A percentile compares a stretch with the other conserved stretches of the same genome.
Conservation (phyloP, 2,113 vertebrate species). For the Heterochromis multidens region DNA sequence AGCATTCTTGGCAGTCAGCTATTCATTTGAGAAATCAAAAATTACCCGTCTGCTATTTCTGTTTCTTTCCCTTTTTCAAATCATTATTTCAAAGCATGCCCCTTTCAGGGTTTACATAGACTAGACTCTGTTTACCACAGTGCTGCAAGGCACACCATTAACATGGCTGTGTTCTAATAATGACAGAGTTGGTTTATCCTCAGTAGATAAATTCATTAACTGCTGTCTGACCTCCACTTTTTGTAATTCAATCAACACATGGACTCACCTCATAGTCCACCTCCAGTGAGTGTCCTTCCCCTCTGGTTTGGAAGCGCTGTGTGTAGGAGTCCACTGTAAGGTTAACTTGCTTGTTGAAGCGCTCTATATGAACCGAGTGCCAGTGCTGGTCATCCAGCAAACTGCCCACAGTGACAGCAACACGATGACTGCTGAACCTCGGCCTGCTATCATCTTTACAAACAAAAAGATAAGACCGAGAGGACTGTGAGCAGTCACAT, state of each 20-base stretch:
- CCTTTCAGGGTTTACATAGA: neutral
- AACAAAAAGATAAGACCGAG: neutral
- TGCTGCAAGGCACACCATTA: neutral
- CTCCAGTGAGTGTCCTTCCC: conserved; percentile 88
- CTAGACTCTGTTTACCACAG: neutral
- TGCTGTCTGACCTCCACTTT: neutral
- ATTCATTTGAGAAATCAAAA: neutral
- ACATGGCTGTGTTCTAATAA: neutral
- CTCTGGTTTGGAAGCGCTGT: conserved; percentile 88
- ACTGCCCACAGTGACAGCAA: conserved; percentile 84
- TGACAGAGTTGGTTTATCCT: neutral
- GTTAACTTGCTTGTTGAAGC: conserved; percentile 95
- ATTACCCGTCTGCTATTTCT: neutral
- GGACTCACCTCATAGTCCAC: conserved; percentile 94
- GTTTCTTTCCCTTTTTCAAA: neutral
- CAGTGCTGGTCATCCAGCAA: conserved; percentile 96
- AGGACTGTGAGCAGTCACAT: neutral
- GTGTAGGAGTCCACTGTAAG: conserved; percentile 90
- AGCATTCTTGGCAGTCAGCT: neutral
- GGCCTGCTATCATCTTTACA: conserved; percentile 83
- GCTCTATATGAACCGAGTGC: conserved; percentile 92
- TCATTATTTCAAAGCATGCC: neutral
- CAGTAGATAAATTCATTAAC: neutral
- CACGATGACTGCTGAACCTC: conserved; percentile 78
- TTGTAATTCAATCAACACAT: neutral